phyloP scores from a whole-genome alignment of 2,113 vertebrate species.

The Talpa occidentalis region DNA sequence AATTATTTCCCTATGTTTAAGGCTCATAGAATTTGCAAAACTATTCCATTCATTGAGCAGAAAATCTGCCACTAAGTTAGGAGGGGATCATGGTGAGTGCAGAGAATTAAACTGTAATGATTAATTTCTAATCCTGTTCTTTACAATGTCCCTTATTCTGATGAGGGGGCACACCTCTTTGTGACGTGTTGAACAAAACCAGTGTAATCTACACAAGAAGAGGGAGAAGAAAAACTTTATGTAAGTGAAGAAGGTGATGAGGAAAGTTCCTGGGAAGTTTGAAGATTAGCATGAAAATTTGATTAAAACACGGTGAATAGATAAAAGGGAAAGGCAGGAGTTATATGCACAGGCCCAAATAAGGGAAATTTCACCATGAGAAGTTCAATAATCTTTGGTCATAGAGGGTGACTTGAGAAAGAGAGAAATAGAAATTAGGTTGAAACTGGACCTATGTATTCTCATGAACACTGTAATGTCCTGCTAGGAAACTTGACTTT shows the following conservation, averaged over 20 bases:
- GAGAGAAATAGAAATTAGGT: not conserved
- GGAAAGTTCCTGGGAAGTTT: not conserved
- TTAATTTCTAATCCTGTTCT: not conserved
- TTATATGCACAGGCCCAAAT: not conserved
- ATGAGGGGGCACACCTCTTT: not conserved
- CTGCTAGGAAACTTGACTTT: not conserved
- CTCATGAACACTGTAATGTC: not conserved
- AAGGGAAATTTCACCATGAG: not conserved
- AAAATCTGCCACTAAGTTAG: not conserved
- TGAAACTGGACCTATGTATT: not conserved
- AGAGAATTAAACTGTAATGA: not conserved
- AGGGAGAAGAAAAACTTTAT: not conserved
- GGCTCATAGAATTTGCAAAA: not conserved
- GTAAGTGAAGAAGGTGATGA: not conserved
- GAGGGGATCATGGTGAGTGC: no score
- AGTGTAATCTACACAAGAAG: not conserved
- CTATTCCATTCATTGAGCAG: not conserved
- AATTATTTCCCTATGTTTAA: not conserved
- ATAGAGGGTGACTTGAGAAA: not conserved
- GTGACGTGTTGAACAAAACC: not conserved
- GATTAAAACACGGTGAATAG: not conserved
- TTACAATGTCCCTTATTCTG: not conserved
- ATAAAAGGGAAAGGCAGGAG: not conserved
- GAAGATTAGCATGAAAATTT: not conserved
- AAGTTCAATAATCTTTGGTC: not conserved